A percentile compares a stretch with the other conserved stretches of the same genome.
Evolutionary conservation across 2,113 vertebrate species (phyloP).

Genomic region (Arvicanthis niloticus): DNA sequence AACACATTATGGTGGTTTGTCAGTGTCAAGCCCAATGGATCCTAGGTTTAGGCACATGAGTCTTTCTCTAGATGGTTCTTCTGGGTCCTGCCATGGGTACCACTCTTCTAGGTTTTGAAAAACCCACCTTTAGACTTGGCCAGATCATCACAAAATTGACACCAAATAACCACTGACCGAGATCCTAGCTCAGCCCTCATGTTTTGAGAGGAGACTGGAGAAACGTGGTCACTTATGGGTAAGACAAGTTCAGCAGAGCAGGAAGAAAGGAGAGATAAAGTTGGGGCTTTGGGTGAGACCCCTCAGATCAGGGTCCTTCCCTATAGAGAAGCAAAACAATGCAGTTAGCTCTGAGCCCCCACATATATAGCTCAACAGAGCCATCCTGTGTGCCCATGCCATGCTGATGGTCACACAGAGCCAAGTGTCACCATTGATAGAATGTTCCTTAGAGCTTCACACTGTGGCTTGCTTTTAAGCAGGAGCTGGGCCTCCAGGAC

Average conservation of each 20-base stretch:
- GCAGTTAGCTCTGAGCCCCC: background rate
- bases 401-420: background rate
- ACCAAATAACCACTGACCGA: background rate
- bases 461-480: background rate
- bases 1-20: background rate
- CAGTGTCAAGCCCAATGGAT: rapidly evolving
- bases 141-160: background rate
- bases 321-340: background rate
- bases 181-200: background rate
- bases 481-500: rapidly evolving
- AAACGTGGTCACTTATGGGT: no score
- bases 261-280: background rate
- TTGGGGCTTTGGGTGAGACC: background rate
- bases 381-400: background rate
- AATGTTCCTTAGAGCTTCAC: background rate
- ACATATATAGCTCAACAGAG: background rate
- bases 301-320: background rate
- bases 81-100: background rate
- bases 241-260: background rate
- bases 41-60: background rate
- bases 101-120: background rate
- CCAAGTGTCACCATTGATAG: background rate
- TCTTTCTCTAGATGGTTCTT: background rate
- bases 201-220: background rate
- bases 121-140: background rate